Base-by-base conservation (phyloP, 1,140 invertebrate species). In the Agrilus planipennis region DNA sequence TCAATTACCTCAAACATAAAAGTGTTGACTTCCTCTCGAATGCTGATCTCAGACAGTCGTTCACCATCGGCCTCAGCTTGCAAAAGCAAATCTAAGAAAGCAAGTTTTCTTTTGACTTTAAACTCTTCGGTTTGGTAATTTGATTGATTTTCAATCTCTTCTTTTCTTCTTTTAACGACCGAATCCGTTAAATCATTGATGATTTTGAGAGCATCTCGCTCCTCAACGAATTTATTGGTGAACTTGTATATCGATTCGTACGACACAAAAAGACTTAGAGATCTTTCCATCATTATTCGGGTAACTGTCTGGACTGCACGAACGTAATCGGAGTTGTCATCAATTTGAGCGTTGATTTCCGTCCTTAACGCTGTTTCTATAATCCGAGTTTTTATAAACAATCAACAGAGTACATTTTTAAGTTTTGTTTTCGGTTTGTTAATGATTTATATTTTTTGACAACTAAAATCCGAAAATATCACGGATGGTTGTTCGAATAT, bases 1-100 rank as follows among this genome's bases (percentile, higher is more conserved):
- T n/a, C n/a, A n/a, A n/a, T n/a, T 43, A 84, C 84, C 67, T 77
- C 81, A 59, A 84, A 84, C 74, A 82, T 86, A 52, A 89, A 89
- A 2, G 84, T 88, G 50, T 89, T 83, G 4, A 87, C 82, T 68
- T 89, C 84, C 55, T 87, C 83, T 38, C 79, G 67, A 30, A 89
- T 83, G 51, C 81, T 75, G 30, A 74, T 70, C 42, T 76, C 67
- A 0, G 67, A 61, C 10, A 86, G 60, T 4, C 64, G 58, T 9
- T 64, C 60, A n/a, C 70, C 75, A 37, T 75, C 65, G 18, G 70
- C 59, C 32, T 68, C 70, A 38, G 67, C 66, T 51, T 76, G 68
- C n/a, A 86, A 67, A 6, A 86, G 56, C 22, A 83, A 59, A 64
- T 89, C 85, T 49, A 89, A 64, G 59, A 89, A 84, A 4, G 81